phyloP scores from a whole-genome alignment of 2,888 invertebrate genomes.

The Lagria hirta region DNA sequence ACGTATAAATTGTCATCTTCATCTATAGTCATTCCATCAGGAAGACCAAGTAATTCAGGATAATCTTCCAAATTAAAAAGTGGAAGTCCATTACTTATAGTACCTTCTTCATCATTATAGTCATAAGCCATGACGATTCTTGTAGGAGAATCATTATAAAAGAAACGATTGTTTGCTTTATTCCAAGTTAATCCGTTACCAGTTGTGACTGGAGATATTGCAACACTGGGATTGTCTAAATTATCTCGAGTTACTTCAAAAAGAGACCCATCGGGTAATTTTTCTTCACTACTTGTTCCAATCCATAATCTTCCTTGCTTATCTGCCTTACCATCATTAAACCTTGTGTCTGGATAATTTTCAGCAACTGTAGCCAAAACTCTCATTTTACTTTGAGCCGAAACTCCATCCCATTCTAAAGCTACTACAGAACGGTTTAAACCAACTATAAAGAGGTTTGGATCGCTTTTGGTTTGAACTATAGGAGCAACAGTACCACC shows the following conservation, averaged over 20 bases:
- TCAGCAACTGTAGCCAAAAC: slow-evolving; percentile 51
- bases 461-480: slow-evolving; percentile 29
- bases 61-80: slow-evolving; percentile 33
- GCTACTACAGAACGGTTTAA: slow-evolving; percentile 23
- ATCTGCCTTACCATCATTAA: slow-evolving; percentile 64
- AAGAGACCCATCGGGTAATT: too few species aligned
- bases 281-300: too few species aligned
- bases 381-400: too few species aligned
- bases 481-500: slow-evolving; percentile 32
- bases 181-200: slow-evolving; percentile 83
- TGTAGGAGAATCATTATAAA: slow-evolving; percentile 75
- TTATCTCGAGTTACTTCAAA: too few species aligned
- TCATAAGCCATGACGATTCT: slow-evolving; percentile 69
- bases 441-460: slow-evolving; percentile 30
- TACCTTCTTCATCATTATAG: slow-evolving; percentile 61
- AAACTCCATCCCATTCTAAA: slow-evolving; percentile 11
- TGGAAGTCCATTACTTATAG: slow-evolving; percentile 48
- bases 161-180: slow-evolving; percentile 67
- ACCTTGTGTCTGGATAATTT: slow-evolving; percentile 52
- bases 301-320: slow-evolving; percentile 54
- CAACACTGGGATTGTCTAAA: slow-evolving; percentile 41
- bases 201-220: slow-evolving; percentile 59
- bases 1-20: slow-evolving; percentile 76
- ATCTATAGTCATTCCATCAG: slow-evolving; percentile 69
- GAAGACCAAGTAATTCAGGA: slow-evolving; percentile 28